Conservation (phyloP, 2,888 invertebrate genomes). For the Macaria liturata region DNA sequence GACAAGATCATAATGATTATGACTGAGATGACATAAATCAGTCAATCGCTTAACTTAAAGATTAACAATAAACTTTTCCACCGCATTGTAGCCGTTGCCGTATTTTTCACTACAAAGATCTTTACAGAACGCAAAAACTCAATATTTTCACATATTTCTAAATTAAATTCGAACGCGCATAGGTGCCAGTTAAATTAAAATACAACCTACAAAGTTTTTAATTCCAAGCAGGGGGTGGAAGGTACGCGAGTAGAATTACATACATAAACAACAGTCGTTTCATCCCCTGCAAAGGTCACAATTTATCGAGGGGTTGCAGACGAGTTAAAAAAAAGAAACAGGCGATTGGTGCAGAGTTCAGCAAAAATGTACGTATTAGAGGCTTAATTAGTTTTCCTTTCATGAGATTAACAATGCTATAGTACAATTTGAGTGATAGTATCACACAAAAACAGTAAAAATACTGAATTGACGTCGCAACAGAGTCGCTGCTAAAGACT, state of each 20-base stretch:
- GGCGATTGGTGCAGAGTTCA: slow-evolving; percentile 7
- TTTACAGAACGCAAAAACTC: not conserved
- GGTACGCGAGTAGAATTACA: slow-evolving; percentile 51
- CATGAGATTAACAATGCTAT: too few species aligned
- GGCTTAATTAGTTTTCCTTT: not conserved
- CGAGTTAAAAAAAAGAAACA: slow-evolving; percentile 58
- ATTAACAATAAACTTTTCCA: too few species aligned
- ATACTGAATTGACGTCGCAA: too few species aligned
- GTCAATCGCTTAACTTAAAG: too few species aligned
- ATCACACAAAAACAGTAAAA: too few species aligned
- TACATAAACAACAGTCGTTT: slow-evolving; percentile 62
- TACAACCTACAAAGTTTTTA: slow-evolving; percentile 32
- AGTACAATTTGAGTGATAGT: too few species aligned
- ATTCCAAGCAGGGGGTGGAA: slow-evolving; percentile 24
- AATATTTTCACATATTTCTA: slow-evolving; percentile 1
- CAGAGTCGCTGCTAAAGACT: too few species aligned
- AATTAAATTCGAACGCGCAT: slow-evolving; percentile 9
- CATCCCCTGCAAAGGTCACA: slow-evolving; percentile 63
- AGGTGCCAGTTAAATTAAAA: slow-evolving; percentile 25
- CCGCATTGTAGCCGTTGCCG: too few species aligned
- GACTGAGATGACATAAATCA: too few species aligned
- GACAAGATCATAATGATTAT: too few species aligned
- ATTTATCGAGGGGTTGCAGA: slow-evolving; percentile 62
- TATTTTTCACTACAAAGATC: too few species aligned
- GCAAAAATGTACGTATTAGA: not conserved